These are phyloP conservation scores for Pyxicephalus adspersus DNA, from an alignment of 2,113 vertebrate genomes.

Conservation along the genomic window DNA sequence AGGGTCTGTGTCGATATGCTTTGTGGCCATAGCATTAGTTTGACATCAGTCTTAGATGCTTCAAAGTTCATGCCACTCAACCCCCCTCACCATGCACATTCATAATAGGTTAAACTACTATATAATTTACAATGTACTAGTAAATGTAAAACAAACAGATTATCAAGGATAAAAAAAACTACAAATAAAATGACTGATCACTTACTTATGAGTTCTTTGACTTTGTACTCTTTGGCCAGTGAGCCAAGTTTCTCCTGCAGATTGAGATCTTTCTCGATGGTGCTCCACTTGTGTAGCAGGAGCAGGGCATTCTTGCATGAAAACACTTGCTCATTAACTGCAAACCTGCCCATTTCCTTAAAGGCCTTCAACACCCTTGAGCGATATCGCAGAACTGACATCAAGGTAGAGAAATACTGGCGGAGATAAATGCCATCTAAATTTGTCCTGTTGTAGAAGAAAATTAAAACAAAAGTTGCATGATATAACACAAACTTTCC, in stretches of 20 bases:
- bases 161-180: neutral
- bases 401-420: slow-evolving; percentile 72
- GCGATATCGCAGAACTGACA: slow-evolving; percentile 80
- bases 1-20: no score
- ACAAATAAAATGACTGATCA: slow-evolving; percentile 40
- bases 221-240: slow-evolving; percentile 70
- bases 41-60: no score
- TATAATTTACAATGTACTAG: no score
- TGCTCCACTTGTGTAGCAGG: slow-evolving; percentile 83
- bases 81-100: no score
- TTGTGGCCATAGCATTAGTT: no score
- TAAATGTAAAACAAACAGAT: neutral
- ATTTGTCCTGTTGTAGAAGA: slow-evolving; percentile 66
- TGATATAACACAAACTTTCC: no score
- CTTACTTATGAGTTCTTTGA: slow-evolving; percentile 83
- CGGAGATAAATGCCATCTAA: slow-evolving; percentile 70
- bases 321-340: slow-evolving; percentile 68
- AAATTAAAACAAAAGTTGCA: neutral
- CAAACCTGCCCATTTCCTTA: slow-evolving; percentile 67
- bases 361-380: slow-evolving; percentile 64
- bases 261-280: slow-evolving; percentile 63
- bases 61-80: no score
- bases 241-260: slow-evolving; percentile 74
- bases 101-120: no score
- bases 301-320: slow-evolving; percentile 75